These are phyloP conservation scores for Lamproptera curius DNA, from an alignment of 2,888 invertebrate species.

Conservation along the genomic window DNA sequence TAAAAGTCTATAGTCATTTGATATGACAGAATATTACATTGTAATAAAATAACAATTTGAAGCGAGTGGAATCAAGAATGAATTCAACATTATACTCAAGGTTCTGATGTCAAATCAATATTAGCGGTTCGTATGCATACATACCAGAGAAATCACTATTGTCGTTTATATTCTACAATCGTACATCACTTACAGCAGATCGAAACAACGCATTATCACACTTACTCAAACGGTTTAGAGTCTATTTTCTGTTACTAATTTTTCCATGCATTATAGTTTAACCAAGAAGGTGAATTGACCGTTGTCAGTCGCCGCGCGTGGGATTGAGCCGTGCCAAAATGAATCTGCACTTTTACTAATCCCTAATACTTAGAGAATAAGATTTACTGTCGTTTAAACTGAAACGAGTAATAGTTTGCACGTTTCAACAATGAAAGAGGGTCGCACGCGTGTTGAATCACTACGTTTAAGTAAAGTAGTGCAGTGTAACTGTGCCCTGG, in stretches of 20 bases:
- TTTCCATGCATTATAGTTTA: too few species aligned
- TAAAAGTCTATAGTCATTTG: too few species aligned
- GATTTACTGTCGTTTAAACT: constrained; percentile 23
- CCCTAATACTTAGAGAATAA: constrained; percentile 31
- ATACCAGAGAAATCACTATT: constrained; percentile 16
- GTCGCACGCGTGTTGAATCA: constrained; percentile 58
- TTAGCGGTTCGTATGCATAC: constrained; percentile 11
- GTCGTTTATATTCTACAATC: constrained; percentile 14
- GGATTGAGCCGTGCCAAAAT: constrained; percentile 32
- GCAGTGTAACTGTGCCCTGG: constrained; percentile 59
- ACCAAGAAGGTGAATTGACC: too few species aligned
- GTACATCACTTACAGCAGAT: constrained; percentile 2
- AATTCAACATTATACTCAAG: too few species aligned
- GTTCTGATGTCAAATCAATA: constrained; percentile 26
- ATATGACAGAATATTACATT: too few species aligned
- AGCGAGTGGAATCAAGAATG: too few species aligned
- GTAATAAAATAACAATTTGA: too few species aligned
- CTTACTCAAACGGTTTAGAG: too few species aligned
- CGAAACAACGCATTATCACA: neutral
- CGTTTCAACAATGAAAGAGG: constrained; percentile 50
- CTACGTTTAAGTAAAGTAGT: constrained; percentile 56
- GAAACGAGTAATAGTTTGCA: constrained; percentile 28
- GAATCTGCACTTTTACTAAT: constrained; percentile 13
- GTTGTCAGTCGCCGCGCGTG: constrained; percentile 44
- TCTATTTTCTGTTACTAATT: too few species aligned